Evolutionary conservation across 2,797 vertebrate species (phyloP), one percentile per base, ranked within the genome.

Genomic region (Peromyscus aztecus): DNA sequence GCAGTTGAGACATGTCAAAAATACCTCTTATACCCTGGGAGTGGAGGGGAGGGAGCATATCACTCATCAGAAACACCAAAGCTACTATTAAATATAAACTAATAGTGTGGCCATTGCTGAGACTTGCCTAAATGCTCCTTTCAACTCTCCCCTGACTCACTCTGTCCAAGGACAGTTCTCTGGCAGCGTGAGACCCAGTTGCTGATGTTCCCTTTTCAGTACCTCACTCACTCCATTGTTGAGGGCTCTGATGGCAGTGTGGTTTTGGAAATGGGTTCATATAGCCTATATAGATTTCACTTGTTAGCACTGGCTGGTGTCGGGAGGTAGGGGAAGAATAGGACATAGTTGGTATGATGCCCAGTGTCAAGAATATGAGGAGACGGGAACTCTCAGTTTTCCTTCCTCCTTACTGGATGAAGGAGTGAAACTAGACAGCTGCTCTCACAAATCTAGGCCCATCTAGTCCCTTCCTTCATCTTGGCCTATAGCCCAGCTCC

Each of bases 91-190:
- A 31, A 0, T 75, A 46, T 69, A 43, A 95, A 55, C n/a, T 67
- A 34, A 34, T 55, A 31, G 37, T 61, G 76, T 63, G 1, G 9
- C 87, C 21, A 0, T 91, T 73, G 93, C 93, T 76, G 80, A 96
- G 89, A 94, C 89, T 91, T 81, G 77, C 71, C 86, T 91, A 7
- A 57, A 37, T 76, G 85, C 40, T 73, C 23, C 63, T 85, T 89
- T 29, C 27, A 89, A 6, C 31, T 46, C 83, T 84, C 43, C 12
- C 2, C 21, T 14, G 55, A 78, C 77, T 46, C 27, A 27, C 14
- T 2, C 90, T 67, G 69, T 57, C 73, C 46, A 86, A 69, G 8
- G 71, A 5, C 9, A 27, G 96, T 88, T 84, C 52, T 87, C 40
- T 59, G 49, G 34, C 37, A 61, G 75, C 4, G 2, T 88, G 87